Evolutionary conservation across 2,113 vertebrate species (phyloP), one percentile per base, ranked within the genome.

Genomic region (Grantiella picta): DNA sequence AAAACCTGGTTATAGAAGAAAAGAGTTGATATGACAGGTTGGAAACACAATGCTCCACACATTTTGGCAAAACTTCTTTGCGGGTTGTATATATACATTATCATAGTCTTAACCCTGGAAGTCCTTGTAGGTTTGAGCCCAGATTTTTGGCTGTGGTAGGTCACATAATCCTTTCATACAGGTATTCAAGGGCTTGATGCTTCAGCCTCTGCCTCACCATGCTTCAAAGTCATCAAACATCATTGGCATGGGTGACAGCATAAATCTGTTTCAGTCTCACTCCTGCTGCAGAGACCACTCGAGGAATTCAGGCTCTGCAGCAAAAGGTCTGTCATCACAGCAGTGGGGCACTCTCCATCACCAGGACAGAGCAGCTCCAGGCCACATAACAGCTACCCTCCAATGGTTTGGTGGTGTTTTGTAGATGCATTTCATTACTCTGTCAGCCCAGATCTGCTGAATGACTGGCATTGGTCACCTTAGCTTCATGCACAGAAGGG

Each of bases 261-360:
- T 23, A 47, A 42, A 59, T 25, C 27, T 4, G 0, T 56, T 81
- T 75, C 57, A 54, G 5, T 9, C 11, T 65, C 77, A 35, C 35
- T 89, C 7, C 31, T 56, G 28, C 10, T 35, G 38, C 40, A 54
- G 40, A 71, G 44, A 54, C 22, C 19, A 49, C 16, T 35, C 0
- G 1, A 57, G 29, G 13, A 33, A 56, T 81, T 54, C n/a, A 53
- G 47, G 35, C 19, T 6, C 1, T 1, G 1, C 44, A 50, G 29
- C 23, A 29, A 44, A 75, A 53, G 3, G 7, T 70, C 27, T 82
- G 27, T 82, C 4, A 2, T n/a, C 38, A 31, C 72, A 60, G 10
- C 4, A 11, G 10, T 0, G 14, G 54, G 33, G 47, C n/a, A 35
- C 2, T 0, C 4, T 27, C 16, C 12, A 14, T n/a, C 10, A 40